Evolutionary conservation across 2,888 invertebrate genomes (phyloP).

Genomic region (Rapana venosa): DNA sequence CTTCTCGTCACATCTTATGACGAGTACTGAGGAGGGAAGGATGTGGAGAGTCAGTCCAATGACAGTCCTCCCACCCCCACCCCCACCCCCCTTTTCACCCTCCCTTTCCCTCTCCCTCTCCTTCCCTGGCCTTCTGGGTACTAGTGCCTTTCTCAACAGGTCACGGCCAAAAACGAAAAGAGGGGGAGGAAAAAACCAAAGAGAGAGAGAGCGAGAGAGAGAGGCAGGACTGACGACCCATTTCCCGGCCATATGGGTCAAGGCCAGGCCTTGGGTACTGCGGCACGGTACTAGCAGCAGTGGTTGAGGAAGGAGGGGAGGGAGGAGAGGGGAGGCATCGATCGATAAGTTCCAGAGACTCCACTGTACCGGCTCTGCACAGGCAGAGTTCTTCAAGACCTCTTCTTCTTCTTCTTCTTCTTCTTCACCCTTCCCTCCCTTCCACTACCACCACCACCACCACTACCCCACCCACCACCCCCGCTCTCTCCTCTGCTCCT

Average conservation of each 20-base stretch:
- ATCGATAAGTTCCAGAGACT: background rate
- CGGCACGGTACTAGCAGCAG: background rate
- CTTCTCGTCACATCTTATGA: no score
- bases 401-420: no score
- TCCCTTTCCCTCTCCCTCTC: background rate
- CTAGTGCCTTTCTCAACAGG: background rate
- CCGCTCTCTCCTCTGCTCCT: background rate
- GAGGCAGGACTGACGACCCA: background rate
- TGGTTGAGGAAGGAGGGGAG: background rate
- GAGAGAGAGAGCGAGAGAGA: background rate
- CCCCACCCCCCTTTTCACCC: no score
- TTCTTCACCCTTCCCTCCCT: no score
- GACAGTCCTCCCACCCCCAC: no score
- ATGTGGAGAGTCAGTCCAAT: no score
- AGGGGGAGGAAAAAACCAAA: background rate
- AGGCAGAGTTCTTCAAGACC: background rate
- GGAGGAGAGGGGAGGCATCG: background rate
- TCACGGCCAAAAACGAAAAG: background rate
- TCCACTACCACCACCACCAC: no score
- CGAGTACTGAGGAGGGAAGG: no score
- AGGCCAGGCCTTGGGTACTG: slow-evolving; percentile 21
- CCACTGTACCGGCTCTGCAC: background rate
- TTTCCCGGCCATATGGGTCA: slow-evolving; percentile 1
- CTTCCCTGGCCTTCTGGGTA: background rate
- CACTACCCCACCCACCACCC: background rate